Evolutionary conservation across 2,797 vertebrate genomes (phyloP).

Genomic region (Hippoglossus hippoglossus): DNA sequence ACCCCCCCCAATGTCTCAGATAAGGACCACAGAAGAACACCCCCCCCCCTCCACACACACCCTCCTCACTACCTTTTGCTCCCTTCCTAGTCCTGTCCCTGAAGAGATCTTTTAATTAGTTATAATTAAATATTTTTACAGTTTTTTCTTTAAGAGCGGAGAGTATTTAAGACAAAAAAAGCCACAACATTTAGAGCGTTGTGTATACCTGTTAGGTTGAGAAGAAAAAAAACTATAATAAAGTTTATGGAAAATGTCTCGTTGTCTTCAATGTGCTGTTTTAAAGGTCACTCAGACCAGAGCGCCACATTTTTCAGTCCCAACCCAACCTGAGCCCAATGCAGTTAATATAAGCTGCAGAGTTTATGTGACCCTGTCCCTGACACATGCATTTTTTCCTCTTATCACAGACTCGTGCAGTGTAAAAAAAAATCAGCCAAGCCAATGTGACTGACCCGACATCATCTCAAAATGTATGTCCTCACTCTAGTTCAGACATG

Average conservation of each 20-base stretch:
- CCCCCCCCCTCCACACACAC: neutral
- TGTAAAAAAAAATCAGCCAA: too few species aligned
- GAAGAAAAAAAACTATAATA: slow-evolving; percentile 80
- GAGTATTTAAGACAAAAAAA: slow-evolving; percentile 87
- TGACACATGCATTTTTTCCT: too few species aligned
- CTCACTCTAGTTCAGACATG: too few species aligned
- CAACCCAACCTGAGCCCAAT: too few species aligned
- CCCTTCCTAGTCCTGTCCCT: slow-evolving; percentile 47
- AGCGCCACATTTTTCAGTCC: too few species aligned
- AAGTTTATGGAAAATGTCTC: slow-evolving; percentile 80
- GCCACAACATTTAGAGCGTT: slow-evolving; percentile 83
- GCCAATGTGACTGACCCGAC: too few species aligned
- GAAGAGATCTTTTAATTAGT: slow-evolving; percentile 85
- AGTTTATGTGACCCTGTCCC: too few species aligned
- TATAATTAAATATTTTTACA: slow-evolving; percentile 89
- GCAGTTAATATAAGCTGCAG: too few species aligned
- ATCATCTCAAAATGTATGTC: too few species aligned
- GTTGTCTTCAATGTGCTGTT: slow-evolving; percentile 24
- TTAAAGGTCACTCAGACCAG: neutral
- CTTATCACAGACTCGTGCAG: too few species aligned
- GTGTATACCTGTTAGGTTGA: slow-evolving; percentile 83
- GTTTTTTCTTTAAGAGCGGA: slow-evolving; percentile 85
- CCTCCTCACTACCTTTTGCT: slow-evolving; percentile 48
- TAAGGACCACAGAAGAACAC: slow-evolving; percentile 67
- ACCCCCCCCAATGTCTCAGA: slow-evolving; percentile 47